phyloP scores from a whole-genome alignment of 2,888 invertebrate genomes.

The Trypoxylon attenuatum region DNA sequence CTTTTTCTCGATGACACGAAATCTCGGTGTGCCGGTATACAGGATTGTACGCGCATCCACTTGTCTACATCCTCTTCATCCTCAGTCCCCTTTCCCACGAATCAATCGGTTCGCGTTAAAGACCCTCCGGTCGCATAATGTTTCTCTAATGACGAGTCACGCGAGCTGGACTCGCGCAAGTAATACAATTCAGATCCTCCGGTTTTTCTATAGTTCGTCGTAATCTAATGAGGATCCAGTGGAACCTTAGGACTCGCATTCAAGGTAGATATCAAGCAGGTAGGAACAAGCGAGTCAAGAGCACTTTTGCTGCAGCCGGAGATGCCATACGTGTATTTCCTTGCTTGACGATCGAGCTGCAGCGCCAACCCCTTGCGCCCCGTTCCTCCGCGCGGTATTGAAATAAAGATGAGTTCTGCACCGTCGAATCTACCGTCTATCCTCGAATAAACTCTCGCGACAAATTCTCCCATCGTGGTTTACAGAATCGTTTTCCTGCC shows the following conservation, averaged over 20 bases:
- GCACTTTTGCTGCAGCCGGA: conserved; percentile 24
- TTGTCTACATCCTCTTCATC: not conserved
- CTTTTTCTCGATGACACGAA: too few relatives aligned
- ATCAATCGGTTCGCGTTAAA: not conserved
- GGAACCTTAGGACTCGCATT: not conserved
- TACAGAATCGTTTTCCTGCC: too few relatives aligned
- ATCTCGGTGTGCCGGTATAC: not conserved
- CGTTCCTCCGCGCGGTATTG: too few relatives aligned
- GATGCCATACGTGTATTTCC: conserved; percentile 19
- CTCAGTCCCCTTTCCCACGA: not conserved
- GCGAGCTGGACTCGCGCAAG: not conserved
- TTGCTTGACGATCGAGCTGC: conserved; percentile 13
- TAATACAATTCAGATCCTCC: not conserved
- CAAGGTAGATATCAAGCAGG: too few relatives aligned
- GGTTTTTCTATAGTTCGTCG: conserved; percentile 7
- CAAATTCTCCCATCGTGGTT: too few relatives aligned
- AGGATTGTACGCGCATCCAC: too few relatives aligned
- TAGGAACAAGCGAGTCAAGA: conserved; percentile 22
- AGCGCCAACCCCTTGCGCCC: too few relatives aligned
- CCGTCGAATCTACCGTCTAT: too few relatives aligned
- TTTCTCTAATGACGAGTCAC: too few relatives aligned
- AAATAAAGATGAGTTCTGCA: too few relatives aligned
- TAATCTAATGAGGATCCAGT: conserved; percentile 27
- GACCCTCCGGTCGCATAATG: too few relatives aligned
- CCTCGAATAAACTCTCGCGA: too few relatives aligned